Conservation (phyloP, 1,140 invertebrate genomes). For the Drosophila ananassae region DNA sequence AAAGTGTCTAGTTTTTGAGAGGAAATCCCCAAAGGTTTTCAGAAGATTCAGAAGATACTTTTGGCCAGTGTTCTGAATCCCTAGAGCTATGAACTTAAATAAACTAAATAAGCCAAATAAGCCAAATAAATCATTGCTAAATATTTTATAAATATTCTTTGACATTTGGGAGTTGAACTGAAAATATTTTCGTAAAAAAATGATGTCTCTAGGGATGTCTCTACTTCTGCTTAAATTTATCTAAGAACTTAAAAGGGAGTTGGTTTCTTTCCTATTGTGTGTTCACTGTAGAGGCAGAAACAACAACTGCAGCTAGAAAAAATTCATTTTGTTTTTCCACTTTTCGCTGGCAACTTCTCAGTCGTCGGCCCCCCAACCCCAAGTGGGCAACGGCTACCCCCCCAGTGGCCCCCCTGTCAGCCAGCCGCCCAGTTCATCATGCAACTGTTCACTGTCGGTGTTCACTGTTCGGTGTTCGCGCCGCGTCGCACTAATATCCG, state of each 20-base stretch:
- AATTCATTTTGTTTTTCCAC: conserved; percentile 76
- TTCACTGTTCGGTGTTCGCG: conserved; percentile 43
- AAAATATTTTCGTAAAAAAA: background rate
- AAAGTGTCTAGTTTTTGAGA: too few species aligned
- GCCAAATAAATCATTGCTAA: background rate
- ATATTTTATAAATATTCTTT: background rate
- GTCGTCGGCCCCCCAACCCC: conserved; percentile 7
- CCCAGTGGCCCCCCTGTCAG: background rate
- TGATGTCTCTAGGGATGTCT: background rate
- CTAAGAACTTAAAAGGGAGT: background rate
- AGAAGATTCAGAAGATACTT: background rate
- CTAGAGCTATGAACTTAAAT: background rate
- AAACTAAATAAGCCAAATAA: background rate
- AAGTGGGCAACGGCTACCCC: background rate
- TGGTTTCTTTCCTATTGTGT: background rate
- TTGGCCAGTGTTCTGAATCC: background rate
- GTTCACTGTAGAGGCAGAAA: conserved; percentile 32
- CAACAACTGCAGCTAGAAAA: conserved; percentile 49
- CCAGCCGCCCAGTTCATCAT: conserved; percentile 1
- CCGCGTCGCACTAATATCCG: conserved; percentile 83
- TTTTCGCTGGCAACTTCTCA: conserved; percentile 51
- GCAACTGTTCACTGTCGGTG: conserved; percentile 3
- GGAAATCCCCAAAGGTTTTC: too few species aligned
- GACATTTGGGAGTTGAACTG: background rate
- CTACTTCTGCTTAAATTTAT: background rate